Percentiles rank a stretch among this genome's conserved stretches.
phyloP scores from a whole-genome alignment of 2,113 vertebrate genomes.

The Zosterops borbonicus region DNA sequence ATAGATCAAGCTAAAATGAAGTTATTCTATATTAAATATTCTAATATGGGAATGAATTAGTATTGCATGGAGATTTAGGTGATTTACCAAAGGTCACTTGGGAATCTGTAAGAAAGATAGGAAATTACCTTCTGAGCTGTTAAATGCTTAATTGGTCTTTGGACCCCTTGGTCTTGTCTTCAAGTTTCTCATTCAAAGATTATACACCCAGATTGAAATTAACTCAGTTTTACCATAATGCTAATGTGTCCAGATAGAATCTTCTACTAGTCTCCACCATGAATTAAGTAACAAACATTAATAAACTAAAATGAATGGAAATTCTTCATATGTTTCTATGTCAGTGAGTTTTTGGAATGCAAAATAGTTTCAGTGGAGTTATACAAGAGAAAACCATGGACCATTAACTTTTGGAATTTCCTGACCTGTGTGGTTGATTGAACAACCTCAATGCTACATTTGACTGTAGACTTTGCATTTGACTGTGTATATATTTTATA shows the following conservation, averaged over 20 bases:
- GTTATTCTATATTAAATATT: not conserved
- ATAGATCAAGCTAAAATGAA: not conserved
- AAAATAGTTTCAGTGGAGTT: constrained; percentile 8
- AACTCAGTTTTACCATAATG: not conserved
- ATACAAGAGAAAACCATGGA: constrained; percentile 4
- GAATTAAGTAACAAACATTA: not conserved
- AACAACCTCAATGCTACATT: constrained; percentile 29
- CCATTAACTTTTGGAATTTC: constrained; percentile 63
- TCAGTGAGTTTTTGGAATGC: constrained; percentile 25
- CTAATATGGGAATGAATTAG: not conserved
- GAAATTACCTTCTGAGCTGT: not conserved
- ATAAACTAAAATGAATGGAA: constrained; percentile 33
- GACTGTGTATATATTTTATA: not conserved
- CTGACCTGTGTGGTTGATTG: constrained; percentile 47
- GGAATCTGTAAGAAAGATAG: not conserved
- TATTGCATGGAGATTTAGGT: not conserved
- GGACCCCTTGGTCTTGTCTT: not conserved
- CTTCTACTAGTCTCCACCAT: not conserved
- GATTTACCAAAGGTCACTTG: not conserved
- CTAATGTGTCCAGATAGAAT: not conserved
- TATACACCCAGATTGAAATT: not conserved
- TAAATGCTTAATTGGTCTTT: not conserved
- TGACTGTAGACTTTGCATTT: not conserved
- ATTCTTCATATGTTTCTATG: not conserved
- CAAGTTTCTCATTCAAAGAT: not conserved